These are phyloP conservation scores for Trichogramma pretiosum DNA, from an alignment of 1,140 invertebrate species.

Conservation along the genomic window DNA sequence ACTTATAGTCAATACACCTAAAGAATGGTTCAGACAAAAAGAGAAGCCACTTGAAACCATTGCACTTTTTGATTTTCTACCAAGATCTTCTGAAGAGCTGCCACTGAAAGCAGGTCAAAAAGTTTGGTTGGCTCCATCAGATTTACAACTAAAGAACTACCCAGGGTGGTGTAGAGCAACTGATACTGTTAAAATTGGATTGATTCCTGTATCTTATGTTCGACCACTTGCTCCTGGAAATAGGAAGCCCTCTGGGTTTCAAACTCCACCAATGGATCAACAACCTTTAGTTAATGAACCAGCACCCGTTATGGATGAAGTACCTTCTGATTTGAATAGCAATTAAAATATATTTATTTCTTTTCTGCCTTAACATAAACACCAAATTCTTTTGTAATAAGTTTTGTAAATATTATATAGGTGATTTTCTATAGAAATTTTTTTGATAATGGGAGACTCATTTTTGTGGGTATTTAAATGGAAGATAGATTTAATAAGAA, in stretches of 20 bases:
- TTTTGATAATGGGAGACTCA: too few relatives aligned
- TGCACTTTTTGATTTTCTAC: conserved; percentile 69
- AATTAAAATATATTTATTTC: too few relatives aligned
- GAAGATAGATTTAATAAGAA: too few relatives aligned
- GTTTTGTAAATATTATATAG: conserved; percentile 22
- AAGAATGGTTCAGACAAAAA: conserved; percentile 51
- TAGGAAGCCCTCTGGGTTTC: too few relatives aligned
- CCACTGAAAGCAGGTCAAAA: conserved; percentile 67
- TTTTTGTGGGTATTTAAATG: too few relatives aligned
- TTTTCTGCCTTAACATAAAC: too few relatives aligned
- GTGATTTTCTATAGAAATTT: too few relatives aligned
- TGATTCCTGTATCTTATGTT: conserved; percentile 79
- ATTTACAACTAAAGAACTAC: conserved; percentile 62
- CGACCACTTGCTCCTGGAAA: too few relatives aligned
- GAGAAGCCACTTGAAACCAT: conserved; percentile 61
- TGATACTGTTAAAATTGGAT: conserved; percentile 60
- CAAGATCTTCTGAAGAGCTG: conserved; percentile 64
- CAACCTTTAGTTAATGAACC: conserved; percentile 9
- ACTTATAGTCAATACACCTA: conserved; percentile 29
- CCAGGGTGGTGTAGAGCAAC: conserved; percentile 70
- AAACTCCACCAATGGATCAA: conserved; percentile 9
- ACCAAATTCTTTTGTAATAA: conserved; percentile 4
- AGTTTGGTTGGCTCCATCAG: conserved; percentile 72
- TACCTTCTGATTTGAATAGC: too few relatives aligned
- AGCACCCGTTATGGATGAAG: too few relatives aligned